Evolutionary conservation across 2,113 vertebrate genomes (phyloP).

Genomic region (Antennarius striatus): DNA sequence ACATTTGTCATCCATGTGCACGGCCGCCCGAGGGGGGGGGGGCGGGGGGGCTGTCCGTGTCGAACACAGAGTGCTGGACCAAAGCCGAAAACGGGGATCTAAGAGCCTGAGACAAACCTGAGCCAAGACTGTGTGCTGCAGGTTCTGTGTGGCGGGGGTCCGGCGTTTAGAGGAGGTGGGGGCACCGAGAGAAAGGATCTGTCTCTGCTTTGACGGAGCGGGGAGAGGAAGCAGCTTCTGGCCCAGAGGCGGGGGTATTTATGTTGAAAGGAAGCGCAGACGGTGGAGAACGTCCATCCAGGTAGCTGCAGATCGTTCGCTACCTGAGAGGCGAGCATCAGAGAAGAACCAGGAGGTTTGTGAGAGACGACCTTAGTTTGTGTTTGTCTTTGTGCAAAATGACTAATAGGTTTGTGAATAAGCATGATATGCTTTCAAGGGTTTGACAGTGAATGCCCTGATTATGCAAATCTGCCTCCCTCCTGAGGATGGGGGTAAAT

Average conservation of each 20-base stretch:
- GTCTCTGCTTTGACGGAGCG: conserved; percentile 39
- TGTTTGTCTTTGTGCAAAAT: conserved; percentile 52
- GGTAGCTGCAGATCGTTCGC: conserved; percentile 26
- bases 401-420: conserved; percentile 66
- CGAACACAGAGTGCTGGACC: conserved; percentile 68
- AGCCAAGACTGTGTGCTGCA: conserved; percentile 64
- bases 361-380: conserved; percentile 47
- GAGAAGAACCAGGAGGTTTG: conserved; percentile 41
- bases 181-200: conserved; percentile 44
- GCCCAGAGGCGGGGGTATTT: conserved; percentile 64
- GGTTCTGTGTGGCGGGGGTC: conserved; percentile 57
- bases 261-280: conserved; percentile 55
- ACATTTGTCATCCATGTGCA: conserved; percentile 45
- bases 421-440: conserved; percentile 64
- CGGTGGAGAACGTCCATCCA: conserved; percentile 34
- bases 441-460: conserved; percentile 66
- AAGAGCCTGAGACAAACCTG: conserved; percentile 64
- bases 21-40: conserved; percentile 44
- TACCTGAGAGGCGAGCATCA: conserved; percentile 32
- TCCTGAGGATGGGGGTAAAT: conserved; percentile 39
- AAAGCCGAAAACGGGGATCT: conserved; percentile 73
- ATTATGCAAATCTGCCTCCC: conserved; percentile 68
- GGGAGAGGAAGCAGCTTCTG: conserved; percentile 52
- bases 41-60: conserved; percentile 52
- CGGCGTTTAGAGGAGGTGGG: conserved; percentile 51